phyloP scores from a whole-genome alignment of 2,797 vertebrate species.

The Phrynocephalus vlangalii region DNA sequence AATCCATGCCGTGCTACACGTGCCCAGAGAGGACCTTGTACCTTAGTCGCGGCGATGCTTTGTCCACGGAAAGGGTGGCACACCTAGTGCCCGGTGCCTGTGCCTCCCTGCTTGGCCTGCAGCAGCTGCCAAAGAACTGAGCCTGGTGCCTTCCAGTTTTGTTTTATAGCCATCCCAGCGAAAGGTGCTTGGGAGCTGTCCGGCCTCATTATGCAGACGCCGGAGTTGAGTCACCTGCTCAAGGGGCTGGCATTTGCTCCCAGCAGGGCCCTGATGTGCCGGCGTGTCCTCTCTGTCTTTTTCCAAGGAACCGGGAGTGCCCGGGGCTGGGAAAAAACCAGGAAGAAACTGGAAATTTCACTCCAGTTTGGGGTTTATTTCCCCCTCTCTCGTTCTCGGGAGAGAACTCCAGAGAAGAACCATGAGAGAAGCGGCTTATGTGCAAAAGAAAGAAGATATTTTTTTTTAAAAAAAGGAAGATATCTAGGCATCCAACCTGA shows the following conservation, averaged over 20 bases:
- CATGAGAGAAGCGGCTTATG: no score
- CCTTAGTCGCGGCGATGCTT: no score
- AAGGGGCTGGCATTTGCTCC: conserved; percentile 52
- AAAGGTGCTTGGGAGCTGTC: conserved; percentile 46
- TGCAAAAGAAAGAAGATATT: background rate
- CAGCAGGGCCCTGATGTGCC: conserved; percentile 11
- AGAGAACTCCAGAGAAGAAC: no score
- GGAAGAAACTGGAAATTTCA: background rate
- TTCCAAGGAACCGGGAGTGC: conserved; percentile 33
- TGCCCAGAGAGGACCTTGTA: no score
- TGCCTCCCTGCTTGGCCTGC: background rate
- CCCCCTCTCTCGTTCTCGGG: background rate
- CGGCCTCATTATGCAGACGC: conserved; percentile 59
- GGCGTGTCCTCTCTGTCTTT: conserved; percentile 47
- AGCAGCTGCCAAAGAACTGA: background rate
- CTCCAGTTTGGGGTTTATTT: background rate
- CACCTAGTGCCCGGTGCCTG: no score
- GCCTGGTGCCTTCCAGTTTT: background rate
- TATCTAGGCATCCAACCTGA: background rate
- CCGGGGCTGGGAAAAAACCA: background rate
- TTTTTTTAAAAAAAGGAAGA: no score
- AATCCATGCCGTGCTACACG: no score
- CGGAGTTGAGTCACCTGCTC: conserved; percentile 30
- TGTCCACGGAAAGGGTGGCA: no score
- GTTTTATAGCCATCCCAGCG: background rate